phyloP scores from a whole-genome alignment of 2,113 vertebrate genomes.

The Dermatemys mawii region DNA sequence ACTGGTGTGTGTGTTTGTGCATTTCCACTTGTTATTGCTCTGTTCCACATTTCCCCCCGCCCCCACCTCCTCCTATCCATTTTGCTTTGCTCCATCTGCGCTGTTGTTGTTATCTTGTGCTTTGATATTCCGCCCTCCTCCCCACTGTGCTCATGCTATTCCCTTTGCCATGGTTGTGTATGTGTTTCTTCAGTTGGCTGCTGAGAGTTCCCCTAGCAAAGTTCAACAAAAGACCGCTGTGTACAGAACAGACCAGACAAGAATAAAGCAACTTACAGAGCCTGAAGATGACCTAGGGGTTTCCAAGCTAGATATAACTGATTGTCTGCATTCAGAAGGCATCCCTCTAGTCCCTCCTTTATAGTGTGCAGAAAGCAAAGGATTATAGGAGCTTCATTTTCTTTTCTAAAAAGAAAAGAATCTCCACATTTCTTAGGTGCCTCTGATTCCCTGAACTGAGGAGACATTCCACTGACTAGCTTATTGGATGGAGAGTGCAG shows the following conservation, averaged over 20 bases:
- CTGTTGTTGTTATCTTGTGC: background rate
- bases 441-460: constrained; percentile 57
- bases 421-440: constrained; percentile 63
- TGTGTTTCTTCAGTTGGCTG: constrained; percentile 5
- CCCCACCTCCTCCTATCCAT: background rate
- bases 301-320: constrained; percentile 61
- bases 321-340: constrained; percentile 58
- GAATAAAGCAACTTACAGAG: background rate
- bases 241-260: background rate
- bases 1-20: background rate
- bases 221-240: background rate
- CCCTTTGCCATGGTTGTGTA: constrained; percentile 2
- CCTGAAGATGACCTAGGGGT: constrained; percentile 44
- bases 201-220: constrained; percentile 20
- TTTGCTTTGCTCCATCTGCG: background rate
- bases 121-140: background rate
- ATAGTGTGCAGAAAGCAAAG: constrained; percentile 44
- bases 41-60: background rate
- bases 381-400: constrained; percentile 59
- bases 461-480: constrained; percentile 60
- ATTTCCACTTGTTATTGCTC: background rate
- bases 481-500: constrained; percentile 22
- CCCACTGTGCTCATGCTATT: background rate
- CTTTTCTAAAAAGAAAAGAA: constrained; percentile 55
- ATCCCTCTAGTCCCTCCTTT: constrained; percentile 21